A percentile compares a stretch with the other conserved stretches of the same genome.
Evolutionary conservation across 1,140 invertebrate genomes (phyloP).

Genomic region (Meloidogyne exigua): DNA sequence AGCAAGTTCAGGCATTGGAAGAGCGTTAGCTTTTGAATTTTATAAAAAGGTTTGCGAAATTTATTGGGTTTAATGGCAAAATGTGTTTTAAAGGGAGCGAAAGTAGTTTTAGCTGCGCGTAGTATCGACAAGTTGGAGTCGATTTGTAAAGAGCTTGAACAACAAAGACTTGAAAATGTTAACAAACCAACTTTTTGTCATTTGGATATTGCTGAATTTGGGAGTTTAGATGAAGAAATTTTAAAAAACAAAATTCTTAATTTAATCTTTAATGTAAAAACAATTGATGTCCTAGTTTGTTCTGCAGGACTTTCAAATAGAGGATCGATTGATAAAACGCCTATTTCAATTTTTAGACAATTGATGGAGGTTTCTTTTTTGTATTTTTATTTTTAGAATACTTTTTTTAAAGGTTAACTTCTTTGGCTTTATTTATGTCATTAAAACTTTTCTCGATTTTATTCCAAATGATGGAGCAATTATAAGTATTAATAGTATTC

Average conservation of each 20-base stretch:
- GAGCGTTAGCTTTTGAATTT: slow-evolving; percentile 49
- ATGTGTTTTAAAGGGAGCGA: slow-evolving; percentile 45
- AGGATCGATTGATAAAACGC: slow-evolving; percentile 75
- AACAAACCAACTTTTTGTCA: slow-evolving; percentile 43
- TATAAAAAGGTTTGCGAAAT: slow-evolving; percentile 33
- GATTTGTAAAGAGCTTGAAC: slow-evolving; percentile 45
- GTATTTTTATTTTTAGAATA: slow-evolving; percentile 5
- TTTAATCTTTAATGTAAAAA: slow-evolving; percentile 29
- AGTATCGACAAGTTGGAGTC: slow-evolving; percentile 58
- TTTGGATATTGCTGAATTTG: slow-evolving; percentile 40
- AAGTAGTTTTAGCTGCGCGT: slow-evolving; percentile 55
- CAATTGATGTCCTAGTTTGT: slow-evolving; percentile 52
- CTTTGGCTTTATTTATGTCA: slow-evolving; percentile 83
- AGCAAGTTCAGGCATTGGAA: slow-evolving; percentile 42
- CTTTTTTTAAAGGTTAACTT: slow-evolving; percentile 74
- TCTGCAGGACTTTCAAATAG: slow-evolving; percentile 64
- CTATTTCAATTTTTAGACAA: slow-evolving; percentile 80
- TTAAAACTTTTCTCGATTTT: slow-evolving; percentile 82
- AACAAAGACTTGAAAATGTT: slow-evolving; percentile 25
- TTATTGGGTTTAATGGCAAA: no score
- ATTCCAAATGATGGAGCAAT: slow-evolving; percentile 76
- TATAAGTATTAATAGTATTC: slow-evolving; percentile 85
- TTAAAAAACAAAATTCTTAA: slow-evolving; percentile 18
- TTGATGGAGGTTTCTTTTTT: slow-evolving; percentile 76
- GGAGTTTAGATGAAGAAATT: background rate